Evolutionary conservation across 2,888 invertebrate genomes (phyloP).

Genomic region (Drosophila birchii): DNA sequence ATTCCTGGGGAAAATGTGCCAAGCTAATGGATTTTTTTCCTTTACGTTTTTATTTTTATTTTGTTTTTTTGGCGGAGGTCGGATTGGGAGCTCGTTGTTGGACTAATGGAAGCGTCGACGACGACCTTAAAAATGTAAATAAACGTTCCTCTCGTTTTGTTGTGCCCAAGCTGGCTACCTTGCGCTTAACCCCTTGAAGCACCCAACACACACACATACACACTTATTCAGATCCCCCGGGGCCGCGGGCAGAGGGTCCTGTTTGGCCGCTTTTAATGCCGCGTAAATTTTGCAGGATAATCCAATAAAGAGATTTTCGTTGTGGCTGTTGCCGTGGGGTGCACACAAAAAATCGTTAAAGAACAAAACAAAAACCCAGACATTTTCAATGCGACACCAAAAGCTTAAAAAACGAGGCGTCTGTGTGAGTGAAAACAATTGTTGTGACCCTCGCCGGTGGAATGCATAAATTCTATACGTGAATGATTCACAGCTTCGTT

Average conservation of each 20-base stretch:
- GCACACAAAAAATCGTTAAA: constrained; percentile 14
- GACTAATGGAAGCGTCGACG: constrained; percentile 72
- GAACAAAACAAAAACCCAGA: constrained; percentile 16
- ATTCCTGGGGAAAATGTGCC: constrained; percentile 69
- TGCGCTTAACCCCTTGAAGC: constrained; percentile 68
- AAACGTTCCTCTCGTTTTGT: constrained; percentile 55
- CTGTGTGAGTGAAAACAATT: constrained; percentile 63
- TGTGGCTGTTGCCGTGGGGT: constrained; percentile 63
- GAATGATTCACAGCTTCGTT: not conserved
- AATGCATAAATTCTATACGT: constrained; percentile 4
- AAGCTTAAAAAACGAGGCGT: constrained; percentile 39
- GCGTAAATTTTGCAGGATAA: constrained; percentile 80
- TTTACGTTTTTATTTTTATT: constrained; percentile 9
- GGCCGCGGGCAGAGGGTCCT: constrained; percentile 24
- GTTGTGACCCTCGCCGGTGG: constrained; percentile 40
- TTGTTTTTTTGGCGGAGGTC: constrained; percentile 13
- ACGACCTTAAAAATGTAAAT: constrained; percentile 74
- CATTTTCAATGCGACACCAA: constrained; percentile 45
- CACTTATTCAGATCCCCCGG: constrained; percentile 18
- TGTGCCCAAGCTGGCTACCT: constrained; percentile 51
- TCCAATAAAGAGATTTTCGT: constrained; percentile 79
- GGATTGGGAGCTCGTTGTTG: constrained; percentile 36
- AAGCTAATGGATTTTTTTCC: constrained; percentile 71
- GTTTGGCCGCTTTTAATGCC: constrained; percentile 73
- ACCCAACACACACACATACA: constrained; percentile 11